phyloP scores from a whole-genome alignment of 2,888 invertebrate species.

The Marronus borbonicus region DNA sequence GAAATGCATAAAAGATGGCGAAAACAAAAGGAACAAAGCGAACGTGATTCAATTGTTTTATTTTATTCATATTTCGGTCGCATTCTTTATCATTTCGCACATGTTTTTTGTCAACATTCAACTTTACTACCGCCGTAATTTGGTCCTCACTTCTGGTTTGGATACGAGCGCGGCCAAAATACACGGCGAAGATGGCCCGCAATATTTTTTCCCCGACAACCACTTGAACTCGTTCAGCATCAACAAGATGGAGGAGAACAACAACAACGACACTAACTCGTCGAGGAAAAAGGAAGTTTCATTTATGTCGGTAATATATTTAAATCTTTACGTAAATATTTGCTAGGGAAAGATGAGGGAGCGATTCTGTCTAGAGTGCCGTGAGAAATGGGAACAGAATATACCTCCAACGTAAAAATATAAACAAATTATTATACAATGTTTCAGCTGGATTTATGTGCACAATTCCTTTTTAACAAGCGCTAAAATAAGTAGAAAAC shows the following conservation, averaged over 20 bases:
- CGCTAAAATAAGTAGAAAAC: too few relatives aligned
- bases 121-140: conserved; percentile 31
- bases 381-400: neutral
- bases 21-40: conserved; percentile 13
- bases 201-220: conserved; percentile 24
- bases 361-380: neutral
- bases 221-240: conserved; percentile 39
- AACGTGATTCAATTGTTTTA: conserved; percentile 38
- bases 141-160: conserved; percentile 33
- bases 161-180: conserved; percentile 14
- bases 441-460: too few relatives aligned
- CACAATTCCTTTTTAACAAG: too few relatives aligned
- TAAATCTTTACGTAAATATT: conserved; percentile 10
- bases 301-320: conserved; percentile 30
- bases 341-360: neutral
- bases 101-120: conserved; percentile 40
- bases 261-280: conserved; percentile 14
- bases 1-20: neutral
- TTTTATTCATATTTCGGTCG: conserved; percentile 32
- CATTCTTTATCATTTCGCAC: conserved; percentile 39
- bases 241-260: conserved; percentile 1
- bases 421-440: too few relatives aligned
- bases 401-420: too few relatives aligned
- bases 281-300: conserved; percentile 15
- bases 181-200: conserved; percentile 33